phyloP scores from a whole-genome alignment of 2,888 invertebrate species.

The Rhyacophila evoluta region DNA sequence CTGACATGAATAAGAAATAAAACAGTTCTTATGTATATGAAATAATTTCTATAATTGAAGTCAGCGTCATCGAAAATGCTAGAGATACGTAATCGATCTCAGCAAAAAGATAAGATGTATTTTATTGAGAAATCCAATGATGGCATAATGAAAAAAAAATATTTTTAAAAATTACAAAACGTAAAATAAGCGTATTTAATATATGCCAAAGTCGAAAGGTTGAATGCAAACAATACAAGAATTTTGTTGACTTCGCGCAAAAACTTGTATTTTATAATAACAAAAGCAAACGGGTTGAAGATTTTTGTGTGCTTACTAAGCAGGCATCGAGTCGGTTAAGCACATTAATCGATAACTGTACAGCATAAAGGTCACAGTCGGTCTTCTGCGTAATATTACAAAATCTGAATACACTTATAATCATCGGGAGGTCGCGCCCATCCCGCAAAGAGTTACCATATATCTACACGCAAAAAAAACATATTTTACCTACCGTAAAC shows the following conservation, averaged over 20 bases:
- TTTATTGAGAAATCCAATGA: not conserved
- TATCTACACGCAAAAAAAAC: not conserved
- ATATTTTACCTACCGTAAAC: not conserved
- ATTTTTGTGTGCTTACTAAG: not conserved
- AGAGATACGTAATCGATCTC: not conserved
- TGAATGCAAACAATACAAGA: not conserved
- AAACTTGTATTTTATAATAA: not conserved
- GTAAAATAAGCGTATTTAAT: no score
- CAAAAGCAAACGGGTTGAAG: not conserved
- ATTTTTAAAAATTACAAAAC: no score
- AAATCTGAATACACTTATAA: not conserved
- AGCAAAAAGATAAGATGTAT: not conserved
- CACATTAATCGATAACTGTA: not conserved
- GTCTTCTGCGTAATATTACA: slow-evolving; percentile 6
- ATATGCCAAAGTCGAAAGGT: not conserved
- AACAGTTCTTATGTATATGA: no score
- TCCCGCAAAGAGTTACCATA: not conserved
- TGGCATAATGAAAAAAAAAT: not conserved
- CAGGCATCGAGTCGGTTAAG: not conserved
- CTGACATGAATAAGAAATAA: not conserved
- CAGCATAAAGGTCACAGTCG: not conserved
- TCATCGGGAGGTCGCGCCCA: not conserved
- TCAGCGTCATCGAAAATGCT: not conserved
- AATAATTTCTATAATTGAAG: not conserved
- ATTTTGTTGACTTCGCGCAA: no score